These are phyloP conservation scores for Cepaea hortensis DNA, from an alignment of 2,888 invertebrate species.

Conservation along the genomic window DNA sequence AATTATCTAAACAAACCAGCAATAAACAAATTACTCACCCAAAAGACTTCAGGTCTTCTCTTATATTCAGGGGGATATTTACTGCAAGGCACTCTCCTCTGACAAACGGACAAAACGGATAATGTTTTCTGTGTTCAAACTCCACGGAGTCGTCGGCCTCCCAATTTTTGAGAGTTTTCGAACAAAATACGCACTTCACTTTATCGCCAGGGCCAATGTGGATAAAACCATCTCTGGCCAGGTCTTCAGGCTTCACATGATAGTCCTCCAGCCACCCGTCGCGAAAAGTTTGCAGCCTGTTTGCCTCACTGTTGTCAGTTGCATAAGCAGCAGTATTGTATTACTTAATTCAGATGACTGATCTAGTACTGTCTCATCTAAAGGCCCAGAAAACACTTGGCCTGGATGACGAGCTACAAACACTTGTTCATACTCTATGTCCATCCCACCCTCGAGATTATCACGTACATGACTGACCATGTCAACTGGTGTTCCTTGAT, in stretches of 20 bases:
- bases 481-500: not conserved
- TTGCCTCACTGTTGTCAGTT: slow-evolving; percentile 15
- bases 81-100: slow-evolving; percentile 5
- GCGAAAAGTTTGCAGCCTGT: slow-evolving; percentile 37
- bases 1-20: no score
- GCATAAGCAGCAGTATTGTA: not conserved
- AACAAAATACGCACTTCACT: slow-evolving; percentile 91
- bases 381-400: slow-evolving; percentile 11
- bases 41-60: slow-evolving; percentile 13
- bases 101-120: slow-evolving; percentile 87
- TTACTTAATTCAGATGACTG: not conserved
- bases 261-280: slow-evolving; percentile 33
- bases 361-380: slow-evolving; percentile 21
- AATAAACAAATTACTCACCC: not conserved
- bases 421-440: not conserved
- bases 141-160: slow-evolving; percentile 91
- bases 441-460: not conserved
- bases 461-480: not conserved
- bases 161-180: slow-evolving; percentile 94
- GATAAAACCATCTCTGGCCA: slow-evolving; percentile 93
- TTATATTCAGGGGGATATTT: slow-evolving; percentile 23
- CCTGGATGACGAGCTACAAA: not conserved
- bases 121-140: slow-evolving; percentile 95
- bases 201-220: slow-evolving; percentile 87
- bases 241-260: slow-evolving; percentile 71